These are phyloP conservation scores for Holothuria leucospilota DNA, from an alignment of 53 echinoderm and acorn worm species.

Conservation along the genomic window DNA sequence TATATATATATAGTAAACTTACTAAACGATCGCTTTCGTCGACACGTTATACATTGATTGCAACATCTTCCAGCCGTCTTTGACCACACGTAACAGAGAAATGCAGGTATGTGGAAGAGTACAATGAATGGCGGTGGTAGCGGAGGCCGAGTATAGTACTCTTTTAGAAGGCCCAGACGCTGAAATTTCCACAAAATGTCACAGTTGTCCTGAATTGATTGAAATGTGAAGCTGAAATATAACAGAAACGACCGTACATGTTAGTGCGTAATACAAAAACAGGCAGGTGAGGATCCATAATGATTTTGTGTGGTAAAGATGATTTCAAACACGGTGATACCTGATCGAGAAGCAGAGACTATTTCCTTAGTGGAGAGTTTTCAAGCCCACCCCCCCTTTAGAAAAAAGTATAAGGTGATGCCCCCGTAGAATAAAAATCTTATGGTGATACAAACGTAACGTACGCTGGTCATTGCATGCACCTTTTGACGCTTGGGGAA, in stretches of 20 bases:
- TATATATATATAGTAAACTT: background rate
- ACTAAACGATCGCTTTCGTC: conserved; percentile 19
- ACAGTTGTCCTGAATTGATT: conserved; percentile 77
- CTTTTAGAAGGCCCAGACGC: conserved; percentile 78
- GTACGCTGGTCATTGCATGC: no score
- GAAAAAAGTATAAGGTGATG: no score
- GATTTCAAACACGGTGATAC: no score
- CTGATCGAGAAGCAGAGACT: no score
- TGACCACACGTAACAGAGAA: conserved; percentile 49
- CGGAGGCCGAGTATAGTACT: conserved; percentile 80
- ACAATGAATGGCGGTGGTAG: conserved; percentile 86
- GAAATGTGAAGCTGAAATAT: conserved; percentile 76
- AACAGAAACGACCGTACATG: background rate
- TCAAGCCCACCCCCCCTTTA: no score
- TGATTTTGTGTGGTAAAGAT: no score
- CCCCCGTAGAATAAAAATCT: no score
- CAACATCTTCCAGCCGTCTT: conserved; percentile 49
- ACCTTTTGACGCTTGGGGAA: no score
- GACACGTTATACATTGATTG: background rate
- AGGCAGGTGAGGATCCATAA: no score
- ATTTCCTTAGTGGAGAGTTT: no score
- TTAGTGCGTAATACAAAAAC: background rate
- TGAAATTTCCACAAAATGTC: conserved; percentile 92
- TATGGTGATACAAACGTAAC: no score
- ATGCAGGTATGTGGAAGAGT: conserved; percentile 60